Evolutionary conservation across 2,113 vertebrate species (phyloP), one percentile per base, ranked within the genome.

Genomic region (Excalfactoria chinensis): DNA sequence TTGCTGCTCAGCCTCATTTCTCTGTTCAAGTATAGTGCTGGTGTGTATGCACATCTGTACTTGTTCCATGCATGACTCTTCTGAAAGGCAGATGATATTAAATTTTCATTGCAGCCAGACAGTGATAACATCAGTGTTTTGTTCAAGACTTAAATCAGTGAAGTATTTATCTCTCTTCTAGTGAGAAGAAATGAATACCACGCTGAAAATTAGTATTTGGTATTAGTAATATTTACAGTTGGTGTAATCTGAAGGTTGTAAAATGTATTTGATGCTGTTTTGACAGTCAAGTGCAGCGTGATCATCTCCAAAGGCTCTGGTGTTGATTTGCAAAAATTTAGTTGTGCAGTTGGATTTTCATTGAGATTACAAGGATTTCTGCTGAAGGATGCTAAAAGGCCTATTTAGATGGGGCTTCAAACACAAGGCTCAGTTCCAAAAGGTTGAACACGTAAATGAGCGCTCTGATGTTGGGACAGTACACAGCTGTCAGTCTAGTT

Each of bases 351-450:
- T 72, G 35, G 68, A 55, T 26, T 3, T 64, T 17, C 25, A 17
- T 75, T 89, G 71, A 58, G 43, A 53, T 76, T 84, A 84, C n/a
- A 46, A 89, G 12, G 26, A 76, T 44, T 79, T 72, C 30, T 48
- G 7, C 58, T 91, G 55, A 48, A 79, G 40, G 44, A 48, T 18
- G n/a, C 18, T 51, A 58, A 55, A 32, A 20, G 11, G 6, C 76
- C 7, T 58, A 69, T 93, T 90, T 63, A 13, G 34, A 71, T 19
- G 20, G 64, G 18, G 6, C 32, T 93, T 62, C 1, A 13, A 78
- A 69, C n/a, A 21, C 56, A 76, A 23, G 1, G 2, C 14, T 73
- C 43, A 13, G 26, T 66, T 85, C 17, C 22, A 34, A 6, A 76
- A 49, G 4, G 4, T n/a, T 76, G 44, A 75, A n/a, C 23, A 7